phyloP scores from a whole-genome alignment of 2,797 vertebrate species.

The Podarcis lilfordi region DNA sequence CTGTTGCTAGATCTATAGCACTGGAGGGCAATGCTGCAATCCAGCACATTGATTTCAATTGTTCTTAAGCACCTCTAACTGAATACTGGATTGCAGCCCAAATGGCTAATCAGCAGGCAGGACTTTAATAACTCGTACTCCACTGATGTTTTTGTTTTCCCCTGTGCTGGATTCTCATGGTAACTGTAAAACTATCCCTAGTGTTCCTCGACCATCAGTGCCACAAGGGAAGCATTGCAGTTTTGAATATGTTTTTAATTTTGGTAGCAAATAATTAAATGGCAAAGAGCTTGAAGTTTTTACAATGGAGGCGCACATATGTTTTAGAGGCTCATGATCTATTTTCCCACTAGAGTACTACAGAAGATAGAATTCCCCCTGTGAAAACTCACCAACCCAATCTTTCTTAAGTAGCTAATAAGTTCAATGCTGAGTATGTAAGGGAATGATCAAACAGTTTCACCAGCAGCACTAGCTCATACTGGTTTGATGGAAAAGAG shows the following conservation, averaged over 20 bases:
- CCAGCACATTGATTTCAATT: neutral
- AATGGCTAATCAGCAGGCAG: constrained; percentile 9
- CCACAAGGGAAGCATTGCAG: constrained; percentile 3
- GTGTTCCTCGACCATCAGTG: neutral
- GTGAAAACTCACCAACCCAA: constrained; percentile 14
- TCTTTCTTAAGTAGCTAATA: constrained; percentile 28
- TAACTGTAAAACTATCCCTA: constrained; percentile 2
- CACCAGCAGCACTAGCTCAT: constrained; percentile 6
- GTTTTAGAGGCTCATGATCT: constrained; percentile 24
- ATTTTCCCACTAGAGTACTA: constrained; percentile 37
- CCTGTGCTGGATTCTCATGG: constrained; percentile 6
- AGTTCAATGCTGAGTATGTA: constrained; percentile 18
- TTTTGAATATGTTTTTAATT: constrained; percentile 29
- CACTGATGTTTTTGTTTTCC: neutral
- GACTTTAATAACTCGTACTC: constrained; percentile 12
- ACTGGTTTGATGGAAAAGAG: neutral
- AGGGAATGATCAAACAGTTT: constrained; percentile 16
- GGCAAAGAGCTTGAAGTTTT: constrained; percentile 22
- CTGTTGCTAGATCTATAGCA: neutral
- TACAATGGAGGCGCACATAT: constrained; percentile 17
- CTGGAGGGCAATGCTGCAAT: neutral
- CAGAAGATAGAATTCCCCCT: constrained; percentile 16
- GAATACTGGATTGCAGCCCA: constrained; percentile 9
- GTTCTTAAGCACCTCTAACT: constrained; percentile 5
- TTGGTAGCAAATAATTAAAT: constrained; percentile 27